Base-by-base conservation (phyloP, 2,797 vertebrate species). In the Malacoctenus gilli region DNA sequence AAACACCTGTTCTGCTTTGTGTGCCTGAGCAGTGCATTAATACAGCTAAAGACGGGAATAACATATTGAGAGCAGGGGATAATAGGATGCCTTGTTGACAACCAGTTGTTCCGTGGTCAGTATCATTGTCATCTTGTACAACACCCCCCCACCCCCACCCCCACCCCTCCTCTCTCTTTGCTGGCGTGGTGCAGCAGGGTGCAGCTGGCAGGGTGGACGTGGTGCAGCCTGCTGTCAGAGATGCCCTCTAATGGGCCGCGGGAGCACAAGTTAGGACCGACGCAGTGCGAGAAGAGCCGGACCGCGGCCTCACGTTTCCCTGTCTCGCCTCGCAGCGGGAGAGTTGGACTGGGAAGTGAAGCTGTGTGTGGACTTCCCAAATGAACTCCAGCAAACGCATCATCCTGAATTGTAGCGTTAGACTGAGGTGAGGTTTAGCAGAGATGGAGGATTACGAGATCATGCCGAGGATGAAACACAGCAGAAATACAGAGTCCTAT, bases 141-240 rank as follows among this genome's bases (percentile, higher is more conserved):
- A 20, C 69, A 31, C 20, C n/a, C n/a, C n/a, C n/a, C n/a, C n/a
- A n/a, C n/a, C n/a, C n/a, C n/a, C n/a, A n/a, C n/a, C n/a, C n/a
- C n/a, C n/a, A n/a, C n/a, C n/a, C 65, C 52, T 65, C 36, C 42
- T 25, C 32, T 31, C n/a, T n/a, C n/a, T 2, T 28, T 28, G 1
- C 25, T 75, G 74, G 63, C 54, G 12, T 1, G 13, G 44, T 13
- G 2, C 37, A 5, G 39, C 39, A 5, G 38, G 15, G 43, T 69
- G 75, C 79, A 82, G 79, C 72, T 79, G 75, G 64, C 49, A 3
- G 57, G 65, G 54, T 59, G 68, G 66, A 59, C 15, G 39, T 32
- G 39, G 53, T 59, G 72, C 51, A 41, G 46, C 1, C 4, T 42
- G 53, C 54, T 60, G 57, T 54, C 72, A 60, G 64, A 43, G 21